Evolutionary conservation across 30 jellyfish, hydroid and myxozoan species (phyloP).

Genomic region (Nemopilema nomurai): DNA sequence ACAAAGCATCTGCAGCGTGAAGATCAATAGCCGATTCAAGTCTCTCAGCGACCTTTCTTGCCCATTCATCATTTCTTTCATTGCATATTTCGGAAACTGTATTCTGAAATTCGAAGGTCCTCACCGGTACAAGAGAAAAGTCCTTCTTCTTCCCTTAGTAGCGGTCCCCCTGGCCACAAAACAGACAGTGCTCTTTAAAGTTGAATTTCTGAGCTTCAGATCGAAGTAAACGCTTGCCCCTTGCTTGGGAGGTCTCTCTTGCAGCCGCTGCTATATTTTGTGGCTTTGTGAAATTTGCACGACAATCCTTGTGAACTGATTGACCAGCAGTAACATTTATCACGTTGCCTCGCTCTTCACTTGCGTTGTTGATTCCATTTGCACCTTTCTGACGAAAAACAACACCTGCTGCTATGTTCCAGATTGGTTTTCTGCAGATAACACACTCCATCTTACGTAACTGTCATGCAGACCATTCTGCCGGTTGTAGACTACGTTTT

Average conservation of each 20-base stretch:
- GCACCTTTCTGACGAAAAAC: conserved; percentile 51
- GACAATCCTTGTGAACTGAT: conserved; percentile 43
- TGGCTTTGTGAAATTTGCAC: conserved; percentile 34
- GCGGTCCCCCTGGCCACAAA: conserved; percentile 50
- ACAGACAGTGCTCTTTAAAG: conserved; percentile 45
- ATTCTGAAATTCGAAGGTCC: conserved; percentile 42
- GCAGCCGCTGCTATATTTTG: conserved; percentile 41
- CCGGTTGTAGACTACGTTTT: conserved; percentile 19
- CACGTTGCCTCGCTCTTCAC: conserved; percentile 48
- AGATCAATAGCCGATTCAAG: conserved; percentile 34
- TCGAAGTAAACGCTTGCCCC: conserved; percentile 34
- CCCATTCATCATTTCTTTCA: conserved; percentile 52
- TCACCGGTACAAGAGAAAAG: conserved; percentile 33
- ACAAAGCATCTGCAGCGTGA: conserved; percentile 56
- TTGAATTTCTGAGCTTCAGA: conserved; percentile 42
- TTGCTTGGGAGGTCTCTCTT: conserved; percentile 35
- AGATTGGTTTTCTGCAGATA: conserved; percentile 33
- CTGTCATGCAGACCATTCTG: conserved; percentile 24
- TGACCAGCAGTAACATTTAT: conserved; percentile 39
- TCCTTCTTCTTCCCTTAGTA: conserved; percentile 41
- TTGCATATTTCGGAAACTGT: conserved; percentile 31
- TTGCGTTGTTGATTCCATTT: conserved; percentile 48
- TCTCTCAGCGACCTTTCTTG: conserved; percentile 24
- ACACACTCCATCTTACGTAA: conserved; percentile 44
- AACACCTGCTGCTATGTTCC: conserved; percentile 32